Base-by-base conservation (phyloP, 2,113 vertebrate genomes). In the Clarias macrocephalus region DNA sequence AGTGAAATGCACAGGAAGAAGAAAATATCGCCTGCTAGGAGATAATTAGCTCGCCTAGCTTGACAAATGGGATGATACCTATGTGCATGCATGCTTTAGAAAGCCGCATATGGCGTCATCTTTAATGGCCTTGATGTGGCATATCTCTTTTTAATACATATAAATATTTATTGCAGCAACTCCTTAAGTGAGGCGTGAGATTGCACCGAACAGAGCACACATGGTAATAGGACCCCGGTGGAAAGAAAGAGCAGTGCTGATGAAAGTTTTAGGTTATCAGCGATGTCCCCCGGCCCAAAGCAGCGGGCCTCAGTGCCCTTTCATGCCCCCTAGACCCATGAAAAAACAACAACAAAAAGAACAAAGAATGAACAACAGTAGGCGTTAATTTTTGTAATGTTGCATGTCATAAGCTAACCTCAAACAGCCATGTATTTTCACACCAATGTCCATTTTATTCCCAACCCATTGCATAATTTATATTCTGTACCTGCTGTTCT, bases 41-140 rank as follows among this genome's bases (percentile, higher is more conserved):
- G 96, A 96, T 98, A 98, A 99, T 99, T 99, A 99, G 96, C 96
- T 96, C 95, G 96, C 96, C 94, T 91, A 95, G 95, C 96, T 97
- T 98, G 97, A 98, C 97, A 99, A 99, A 99, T 99, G 97, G 97
- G 96, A 94, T 95, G 94, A 97, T 97, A 96, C 96, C 96, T 96
- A 98, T 99, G 98, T 98, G 97, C 94, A 96, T 95, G 93, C 98
- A 99, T 99, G 98, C 96, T 97, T 97, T 96, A 95, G 95, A 95
- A 93, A 93, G 91, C 94, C 91, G 95, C 96, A 96, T 96, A 96
- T 95, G 95, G 94, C 91, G 94, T 94, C 96, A 96, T 97, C 96
- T 97, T 98, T 97, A 99, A 95, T 94, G 92, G 87, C 91, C 92
- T 92, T 92, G 89, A 91, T 91, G 91, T 94, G 86, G 92, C 95